Percentiles rank a stretch among this genome's conserved stretches.
Conservation (phyloP, 2,113 vertebrate genomes). For the Eurypyga helias region DNA sequence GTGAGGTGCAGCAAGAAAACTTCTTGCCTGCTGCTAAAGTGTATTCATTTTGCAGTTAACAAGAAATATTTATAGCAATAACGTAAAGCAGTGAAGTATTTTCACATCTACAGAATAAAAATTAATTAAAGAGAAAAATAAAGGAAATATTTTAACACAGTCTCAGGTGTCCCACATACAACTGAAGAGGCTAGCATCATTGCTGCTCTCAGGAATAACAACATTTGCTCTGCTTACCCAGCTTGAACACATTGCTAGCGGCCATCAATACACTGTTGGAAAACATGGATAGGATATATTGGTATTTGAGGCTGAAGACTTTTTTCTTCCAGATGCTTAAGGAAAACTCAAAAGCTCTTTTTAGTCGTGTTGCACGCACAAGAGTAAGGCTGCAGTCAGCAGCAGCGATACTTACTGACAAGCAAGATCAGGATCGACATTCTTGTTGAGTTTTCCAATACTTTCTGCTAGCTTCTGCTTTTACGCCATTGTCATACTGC, state of each 20-base stretch:
- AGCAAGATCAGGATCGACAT: rapidly evolving
- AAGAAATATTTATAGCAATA: not conserved
- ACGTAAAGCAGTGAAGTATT: not conserved
- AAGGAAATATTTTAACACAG: not conserved
- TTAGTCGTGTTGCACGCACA: not conserved
- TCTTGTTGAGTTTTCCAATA: not conserved
- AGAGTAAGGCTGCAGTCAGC: not conserved
- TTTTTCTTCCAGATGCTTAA: not conserved
- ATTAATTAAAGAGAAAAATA: not conserved
- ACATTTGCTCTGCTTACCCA: not conserved
- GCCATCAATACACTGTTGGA: not conserved
- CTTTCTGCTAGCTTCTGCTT: not conserved
- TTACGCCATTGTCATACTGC: not conserved
- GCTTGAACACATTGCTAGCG: not conserved
- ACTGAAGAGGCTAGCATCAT: not conserved
- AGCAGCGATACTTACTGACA: too few relatives aligned
- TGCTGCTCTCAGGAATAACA: not conserved
- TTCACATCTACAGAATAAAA: not conserved
- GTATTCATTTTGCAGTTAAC: not conserved
- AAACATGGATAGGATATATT: not conserved
- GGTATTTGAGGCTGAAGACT: not conserved
- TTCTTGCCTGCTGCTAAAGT: not conserved
- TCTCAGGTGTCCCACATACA: not conserved
- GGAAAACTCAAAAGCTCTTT: not conserved
- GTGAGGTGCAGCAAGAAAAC: not conserved